Percentiles rank a stretch among this genome's conserved stretches.
Conservation (phyloP, 1,140 invertebrate genomes). For the Stenopsyche tienmushanensis region DNA sequence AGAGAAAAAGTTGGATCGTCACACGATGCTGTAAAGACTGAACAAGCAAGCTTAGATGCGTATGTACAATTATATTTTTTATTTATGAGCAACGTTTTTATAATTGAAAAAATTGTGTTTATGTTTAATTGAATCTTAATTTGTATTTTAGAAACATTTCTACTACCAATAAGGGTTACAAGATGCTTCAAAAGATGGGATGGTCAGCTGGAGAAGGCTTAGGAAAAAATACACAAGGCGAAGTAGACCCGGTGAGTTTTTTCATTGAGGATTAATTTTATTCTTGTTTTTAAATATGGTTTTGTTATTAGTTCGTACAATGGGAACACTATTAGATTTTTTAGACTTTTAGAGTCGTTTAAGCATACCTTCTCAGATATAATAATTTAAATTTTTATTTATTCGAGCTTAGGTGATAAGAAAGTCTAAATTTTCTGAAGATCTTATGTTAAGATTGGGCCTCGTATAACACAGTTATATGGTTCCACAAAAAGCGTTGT, state of each 20-base stretch:
- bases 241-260: constrained; percentile 76
- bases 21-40: constrained; percentile 79
- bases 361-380: too few species aligned
- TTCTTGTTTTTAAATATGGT: too few species aligned
- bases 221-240: constrained; percentile 73
- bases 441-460: too few species aligned
- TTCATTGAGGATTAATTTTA: neutral
- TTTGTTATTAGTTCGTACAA: too few species aligned
- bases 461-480: too few species aligned
- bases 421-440: too few species aligned
- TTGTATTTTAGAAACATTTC: constrained; percentile 66
- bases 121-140: constrained; percentile 22
- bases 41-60: constrained; percentile 76
- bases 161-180: constrained; percentile 83
- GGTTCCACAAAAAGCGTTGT: too few species aligned
- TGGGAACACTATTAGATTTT: too few species aligned
- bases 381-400: too few species aligned
- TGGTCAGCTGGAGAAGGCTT: constrained; percentile 86
- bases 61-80: constrained; percentile 53
- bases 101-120: neutral
- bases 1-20: constrained; percentile 77
- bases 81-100: neutral
- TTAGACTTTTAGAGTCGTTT: too few species aligned
- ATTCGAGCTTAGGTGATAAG: too few species aligned
- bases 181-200: constrained; percentile 87